These are phyloP conservation scores for Tigriopus japonicus DNA, from an alignment of 1,140 invertebrate genomes.

Conservation along the genomic window DNA sequence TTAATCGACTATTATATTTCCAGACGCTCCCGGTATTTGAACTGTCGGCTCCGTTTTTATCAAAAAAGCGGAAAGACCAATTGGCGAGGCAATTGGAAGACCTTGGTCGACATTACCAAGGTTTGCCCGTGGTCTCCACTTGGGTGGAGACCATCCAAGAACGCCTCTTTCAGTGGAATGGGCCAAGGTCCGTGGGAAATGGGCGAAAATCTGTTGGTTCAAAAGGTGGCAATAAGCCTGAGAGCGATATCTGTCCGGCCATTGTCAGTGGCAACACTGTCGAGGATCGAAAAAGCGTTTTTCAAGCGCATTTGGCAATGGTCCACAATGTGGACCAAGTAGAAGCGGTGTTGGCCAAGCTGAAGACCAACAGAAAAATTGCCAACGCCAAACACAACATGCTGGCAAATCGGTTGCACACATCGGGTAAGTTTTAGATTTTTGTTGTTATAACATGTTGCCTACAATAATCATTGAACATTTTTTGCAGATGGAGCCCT, in stretches of 20 bases:
- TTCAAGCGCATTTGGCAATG: constrained; percentile 53
- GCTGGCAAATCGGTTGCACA: constrained; percentile 42
- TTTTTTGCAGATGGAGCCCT: constrained; percentile 16
- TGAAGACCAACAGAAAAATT: constrained; percentile 55
- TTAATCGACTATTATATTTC: too few relatives aligned
- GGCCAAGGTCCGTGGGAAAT: not conserved
- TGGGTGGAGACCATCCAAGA: constrained; percentile 54
- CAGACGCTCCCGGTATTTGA: too few relatives aligned
- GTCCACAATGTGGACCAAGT: constrained; percentile 41
- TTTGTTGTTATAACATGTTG: too few relatives aligned
- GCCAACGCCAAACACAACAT: constrained; percentile 63
- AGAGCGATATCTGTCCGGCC: constrained; percentile 16
- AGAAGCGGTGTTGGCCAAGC: constrained; percentile 27
- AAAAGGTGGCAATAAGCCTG: not conserved
- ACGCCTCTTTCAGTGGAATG: constrained; percentile 26
- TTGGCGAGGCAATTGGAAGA: too few relatives aligned
- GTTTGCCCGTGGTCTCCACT: too few relatives aligned
- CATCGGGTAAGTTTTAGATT: not conserved
- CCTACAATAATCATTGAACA: too few relatives aligned
- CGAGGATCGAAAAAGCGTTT: constrained; percentile 52
- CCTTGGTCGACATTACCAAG: too few relatives aligned
- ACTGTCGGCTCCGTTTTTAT: too few relatives aligned
- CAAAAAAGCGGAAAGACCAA: too few relatives aligned
- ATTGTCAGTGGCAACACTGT: constrained; percentile 44
- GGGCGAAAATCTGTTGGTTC: not conserved